Percentiles rank a stretch among this genome's conserved stretches.
Evolutionary conservation across 1,140 invertebrate species (phyloP).

Genomic region (silkworm (Bombyx mori)): ASM3026992v2 NC_085115.1:11206501-11207000

Average conservation of each 20-base stretch:
- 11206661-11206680: constrained; percentile 85
- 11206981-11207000: no score
- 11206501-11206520: constrained; percentile 65
- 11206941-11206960: no score
- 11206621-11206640: constrained; percentile 77
- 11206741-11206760: constrained; percentile 67
- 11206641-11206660: constrained; percentile 78
- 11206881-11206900: no score
- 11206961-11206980: no score
- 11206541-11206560: constrained; percentile 61
- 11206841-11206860: no score
- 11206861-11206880: no score
- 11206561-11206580: constrained; percentile 75
- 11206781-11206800: no score
- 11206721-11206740: constrained; percentile 64
- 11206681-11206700: constrained; percentile 62
- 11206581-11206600: constrained; percentile 79
- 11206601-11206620: constrained; percentile 87
- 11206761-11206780: constrained; percentile 29
- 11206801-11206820: no score
- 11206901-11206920: no score
- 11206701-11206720: constrained; percentile 56
- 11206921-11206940: no score
- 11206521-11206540: constrained; percentile 62
- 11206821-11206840: no score